Evolutionary conservation across 1,140 invertebrate species (phyloP).

Genomic region (Physella acuta): DNA sequence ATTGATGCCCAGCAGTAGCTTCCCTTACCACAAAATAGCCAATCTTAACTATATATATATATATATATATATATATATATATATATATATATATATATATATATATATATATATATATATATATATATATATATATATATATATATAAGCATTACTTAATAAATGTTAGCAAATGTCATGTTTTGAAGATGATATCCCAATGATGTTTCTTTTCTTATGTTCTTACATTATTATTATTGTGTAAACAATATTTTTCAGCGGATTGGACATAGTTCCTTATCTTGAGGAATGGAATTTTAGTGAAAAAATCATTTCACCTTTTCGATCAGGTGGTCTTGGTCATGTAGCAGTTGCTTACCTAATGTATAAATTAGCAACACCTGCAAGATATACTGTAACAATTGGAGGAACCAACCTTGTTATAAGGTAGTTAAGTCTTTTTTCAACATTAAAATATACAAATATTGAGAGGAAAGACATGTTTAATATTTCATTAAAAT

Average conservation of each 20-base stretch:
- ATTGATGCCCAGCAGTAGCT: too few relatives aligned
- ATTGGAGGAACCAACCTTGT: slow-evolving; percentile 75
- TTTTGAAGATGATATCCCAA: background rate
- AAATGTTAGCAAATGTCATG: background rate
- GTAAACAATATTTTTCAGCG: slow-evolving; percentile 66
- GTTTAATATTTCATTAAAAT: background rate
- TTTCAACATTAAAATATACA: background rate
- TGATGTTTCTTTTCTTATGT: background rate
- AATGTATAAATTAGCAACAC: slow-evolving; percentile 88
- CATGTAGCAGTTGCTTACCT: slow-evolving; percentile 84
- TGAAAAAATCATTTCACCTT: slow-evolving; percentile 74
- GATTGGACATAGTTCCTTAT: slow-evolving; percentile 79
- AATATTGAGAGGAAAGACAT: background rate
- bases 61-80: too few relatives aligned
- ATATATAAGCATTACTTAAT: background rate
- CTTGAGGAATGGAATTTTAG: slow-evolving; percentile 75
- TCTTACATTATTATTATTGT: background rate
- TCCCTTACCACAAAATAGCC: too few relatives aligned
- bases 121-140: background rate
- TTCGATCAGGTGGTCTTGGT: slow-evolving; percentile 75
- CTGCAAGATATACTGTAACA: slow-evolving; percentile 85
- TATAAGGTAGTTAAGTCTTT: slow-evolving; percentile 63
- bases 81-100: too few relatives aligned
- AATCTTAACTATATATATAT: too few relatives aligned
- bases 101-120: background rate